phyloP scores from a whole-genome alignment of 2,888 invertebrate genomes.

The Strigamia maritima region DNA sequence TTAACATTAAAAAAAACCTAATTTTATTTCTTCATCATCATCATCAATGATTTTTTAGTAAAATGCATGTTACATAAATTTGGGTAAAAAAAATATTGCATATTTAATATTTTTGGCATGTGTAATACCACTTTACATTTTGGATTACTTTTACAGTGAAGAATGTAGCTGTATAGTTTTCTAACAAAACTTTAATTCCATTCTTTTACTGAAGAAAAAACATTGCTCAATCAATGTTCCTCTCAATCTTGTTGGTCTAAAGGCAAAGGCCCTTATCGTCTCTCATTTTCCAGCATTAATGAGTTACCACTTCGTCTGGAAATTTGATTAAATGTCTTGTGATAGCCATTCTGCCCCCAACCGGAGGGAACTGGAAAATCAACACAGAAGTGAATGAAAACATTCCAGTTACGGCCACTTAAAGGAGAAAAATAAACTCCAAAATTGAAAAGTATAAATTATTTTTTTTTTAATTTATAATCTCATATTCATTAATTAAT shows the following conservation, averaged over 20 bases:
- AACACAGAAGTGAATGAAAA: constrained; percentile 8
- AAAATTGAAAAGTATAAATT: neutral
- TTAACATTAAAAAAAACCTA: neutral
- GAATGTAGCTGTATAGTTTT: neutral
- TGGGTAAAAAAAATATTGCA: too few species aligned
- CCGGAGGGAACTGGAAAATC: constrained; percentile 20
- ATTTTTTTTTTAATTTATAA: neutral
- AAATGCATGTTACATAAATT: too few species aligned
- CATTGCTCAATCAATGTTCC: constrained; percentile 1
- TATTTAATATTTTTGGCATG: too few species aligned
- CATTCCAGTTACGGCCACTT: constrained; percentile 19
- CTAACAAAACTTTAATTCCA: neutral
- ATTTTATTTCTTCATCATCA: neutral
- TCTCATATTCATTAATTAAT: neutral
- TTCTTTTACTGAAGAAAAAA: neutral
- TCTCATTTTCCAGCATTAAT: neutral
- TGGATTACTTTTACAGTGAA: neutral
- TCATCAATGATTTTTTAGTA: too few species aligned
- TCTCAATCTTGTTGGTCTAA: neutral
- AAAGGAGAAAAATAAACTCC: neutral
- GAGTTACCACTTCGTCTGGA: constrained; percentile 4
- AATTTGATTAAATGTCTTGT: constrained; percentile 11
- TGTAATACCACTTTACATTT: too few species aligned
- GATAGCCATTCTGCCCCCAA: constrained; percentile 20
- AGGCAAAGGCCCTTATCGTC: neutral